Conservation (phyloP, 2,113 vertebrate species). For the Nesoenas mayeri region DNA sequence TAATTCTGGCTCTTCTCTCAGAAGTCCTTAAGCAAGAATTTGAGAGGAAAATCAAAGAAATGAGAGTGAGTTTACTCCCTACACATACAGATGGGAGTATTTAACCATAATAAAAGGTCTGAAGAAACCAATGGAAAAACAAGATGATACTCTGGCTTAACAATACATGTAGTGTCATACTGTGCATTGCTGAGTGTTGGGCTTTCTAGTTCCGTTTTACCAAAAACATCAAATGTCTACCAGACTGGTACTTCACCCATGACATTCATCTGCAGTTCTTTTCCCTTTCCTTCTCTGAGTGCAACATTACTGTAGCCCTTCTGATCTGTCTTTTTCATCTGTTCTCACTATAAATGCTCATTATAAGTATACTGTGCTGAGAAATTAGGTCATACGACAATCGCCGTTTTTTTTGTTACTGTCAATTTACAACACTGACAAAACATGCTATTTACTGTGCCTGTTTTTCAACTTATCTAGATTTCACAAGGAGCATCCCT, state of each 20-base stretch:
- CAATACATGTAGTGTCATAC: background rate
- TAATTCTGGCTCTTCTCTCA: background rate
- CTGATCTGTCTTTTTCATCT: background rate
- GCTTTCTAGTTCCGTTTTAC: background rate
- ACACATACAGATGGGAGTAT: background rate
- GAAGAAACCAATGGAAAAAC: background rate
- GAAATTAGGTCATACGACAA: background rate
- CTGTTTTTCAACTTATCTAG: slow-evolving; percentile 63
- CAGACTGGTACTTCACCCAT: background rate
- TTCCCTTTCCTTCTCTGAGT: background rate
- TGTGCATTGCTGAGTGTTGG: background rate
- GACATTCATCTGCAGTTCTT: background rate
- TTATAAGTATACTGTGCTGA: background rate
- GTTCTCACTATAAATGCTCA: background rate
- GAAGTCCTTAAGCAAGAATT: background rate
- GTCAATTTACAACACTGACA: background rate
- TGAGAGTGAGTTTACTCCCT: background rate
- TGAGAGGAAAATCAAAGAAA: background rate
- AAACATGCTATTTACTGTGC: background rate
- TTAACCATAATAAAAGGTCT: background rate
- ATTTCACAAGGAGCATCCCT: slow-evolving; percentile 73
- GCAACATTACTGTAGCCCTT: background rate
- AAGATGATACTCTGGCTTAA: background rate
- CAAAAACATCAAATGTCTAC: background rate
- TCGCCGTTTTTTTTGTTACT: background rate